Base-by-base conservation (phyloP, 2,888 invertebrate genomes). In the Linyphia triangularis region DNA sequence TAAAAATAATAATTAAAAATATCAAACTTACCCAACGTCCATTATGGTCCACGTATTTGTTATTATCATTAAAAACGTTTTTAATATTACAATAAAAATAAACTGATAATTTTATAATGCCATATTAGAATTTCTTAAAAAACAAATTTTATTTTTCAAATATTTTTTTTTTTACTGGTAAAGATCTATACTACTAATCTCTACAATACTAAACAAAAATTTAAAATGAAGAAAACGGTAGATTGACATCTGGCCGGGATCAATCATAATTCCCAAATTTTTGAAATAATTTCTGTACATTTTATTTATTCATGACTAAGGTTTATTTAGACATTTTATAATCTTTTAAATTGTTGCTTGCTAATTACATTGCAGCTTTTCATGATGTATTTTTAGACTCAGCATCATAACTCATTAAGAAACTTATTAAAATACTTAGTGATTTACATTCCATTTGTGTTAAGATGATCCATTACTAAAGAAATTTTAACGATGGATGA, bases 241-340 rank as follows among this genome's bases (percentile, higher is more conserved):
- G 67, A 37, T 75, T 85, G 77, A 75, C 77, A 85, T 85, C 69
- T 77, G 59, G 77, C 70, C 82, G 70, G 70, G 59, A 63, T 69
- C 40, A 59, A 78, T 69, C 26, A 37, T n/a, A 33, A n/a, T 5
- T 51, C n/a, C n/a, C 6, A 30, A 81, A 33, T 81, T 37, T 28
- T 26, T 22, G 26, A 22, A 43, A 61, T 33, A 37, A 57, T 69
- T 33, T 1, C n/a, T 43, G 13, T 26, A 22, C 4, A 57, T 19
- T 63, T 43, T 40, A 16, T 26, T 37, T 40, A 24, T 22, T 28
- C 16, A 33, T 61, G 22, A n/a, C 30, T 7, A 57, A 33, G 24
- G 65, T 37, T n/a, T 77, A 63, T 77, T 37, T 63, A 73, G 63
- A 16, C 40, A 69, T 69, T 85, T 67, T 69, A 77, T 37, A 83